phyloP scores from a whole-genome alignment of 2,113 vertebrate species.

The Steatornis caripensis region DNA sequence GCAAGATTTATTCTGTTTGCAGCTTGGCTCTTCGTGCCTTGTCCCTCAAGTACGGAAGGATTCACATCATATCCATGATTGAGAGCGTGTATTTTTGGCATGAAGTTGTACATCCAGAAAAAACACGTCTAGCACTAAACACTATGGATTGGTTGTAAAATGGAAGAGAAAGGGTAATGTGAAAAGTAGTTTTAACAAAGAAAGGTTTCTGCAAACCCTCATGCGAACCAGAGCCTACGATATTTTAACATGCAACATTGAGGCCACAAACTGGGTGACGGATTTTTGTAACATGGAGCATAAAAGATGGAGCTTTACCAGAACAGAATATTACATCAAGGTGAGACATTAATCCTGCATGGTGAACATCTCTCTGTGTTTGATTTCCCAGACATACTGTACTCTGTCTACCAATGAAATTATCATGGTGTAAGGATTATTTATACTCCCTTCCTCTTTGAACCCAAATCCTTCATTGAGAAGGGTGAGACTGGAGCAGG shows the following conservation, averaged over 20 bases:
- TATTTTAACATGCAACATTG: neutral
- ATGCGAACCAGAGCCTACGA: rapidly evolving
- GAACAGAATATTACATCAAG: neutral
- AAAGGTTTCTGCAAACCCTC: neutral
- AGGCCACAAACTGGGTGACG: neutral
- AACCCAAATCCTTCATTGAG: neutral
- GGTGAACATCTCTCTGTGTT: neutral
- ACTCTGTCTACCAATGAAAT: neutral
- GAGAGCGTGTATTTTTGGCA: neutral
- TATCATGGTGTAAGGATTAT: neutral
- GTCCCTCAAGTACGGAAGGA: neutral
- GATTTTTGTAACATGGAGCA: neutral
- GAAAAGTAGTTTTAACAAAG: neutral
- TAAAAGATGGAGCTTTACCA: neutral
- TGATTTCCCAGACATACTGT: neutral
- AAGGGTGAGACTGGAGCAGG: neutral
- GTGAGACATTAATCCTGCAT: neutral
- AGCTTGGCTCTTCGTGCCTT: neutral
- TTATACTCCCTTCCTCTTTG: neutral
- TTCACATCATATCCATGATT: neutral
- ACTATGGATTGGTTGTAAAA: neutral
- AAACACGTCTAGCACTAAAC: neutral
- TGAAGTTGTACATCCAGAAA: neutral
- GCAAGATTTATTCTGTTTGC: neutral
- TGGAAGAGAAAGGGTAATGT: neutral